Evolutionary conservation across 2,113 vertebrate genomes (phyloP), one percentile per base, ranked within the genome.

Genomic region (Daboia siamensis): DNA sequence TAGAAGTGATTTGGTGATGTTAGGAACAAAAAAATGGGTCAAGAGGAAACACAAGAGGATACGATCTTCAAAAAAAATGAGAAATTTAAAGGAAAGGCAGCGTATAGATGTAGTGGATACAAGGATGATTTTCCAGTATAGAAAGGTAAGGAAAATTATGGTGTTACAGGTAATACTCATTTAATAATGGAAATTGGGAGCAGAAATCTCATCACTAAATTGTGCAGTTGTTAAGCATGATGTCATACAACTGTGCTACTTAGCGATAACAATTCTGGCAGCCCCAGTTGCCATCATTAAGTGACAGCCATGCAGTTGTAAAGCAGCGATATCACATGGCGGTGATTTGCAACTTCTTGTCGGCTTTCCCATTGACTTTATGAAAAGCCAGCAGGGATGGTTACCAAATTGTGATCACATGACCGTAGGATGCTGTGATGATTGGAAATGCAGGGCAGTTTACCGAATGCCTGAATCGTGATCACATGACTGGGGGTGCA

Each of bases 401-500:
- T 44, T 44, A 44, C 17, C 17, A 20, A 80, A 80, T 80, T 3
- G 1, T 21, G 17, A 44, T 20, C 74, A 39, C 2, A 3, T 80
- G 7, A 80, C 7, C 33, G 2, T 2, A 80, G 69, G 17, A 80
- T 3, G n/a, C 33, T 39, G 15, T 39, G 17, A 80, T 80, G 69
- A 3, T 80, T 7, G n/a, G 33, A 80, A 80, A 80, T 80, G 33
- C 33, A 80, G n/a, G 17, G 33, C 2, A 6, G 7, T 39, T 46
- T 39, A 74, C n/a, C 2, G 5, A 39, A 33, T 33, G n/a, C 15
- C n/a, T 2, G 0, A 39, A 74, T 74, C 0, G 5, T 1, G 8
- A 21, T 80, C 17, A 39, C 17, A 21, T 44, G 33, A 80, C 69
- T 33, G 13, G 13, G 64, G n/a, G n/a, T 17, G 69, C 15, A 7